phyloP scores from a whole-genome alignment of 2,888 invertebrate genomes.

The Andrena chrysosceles region DNA sequence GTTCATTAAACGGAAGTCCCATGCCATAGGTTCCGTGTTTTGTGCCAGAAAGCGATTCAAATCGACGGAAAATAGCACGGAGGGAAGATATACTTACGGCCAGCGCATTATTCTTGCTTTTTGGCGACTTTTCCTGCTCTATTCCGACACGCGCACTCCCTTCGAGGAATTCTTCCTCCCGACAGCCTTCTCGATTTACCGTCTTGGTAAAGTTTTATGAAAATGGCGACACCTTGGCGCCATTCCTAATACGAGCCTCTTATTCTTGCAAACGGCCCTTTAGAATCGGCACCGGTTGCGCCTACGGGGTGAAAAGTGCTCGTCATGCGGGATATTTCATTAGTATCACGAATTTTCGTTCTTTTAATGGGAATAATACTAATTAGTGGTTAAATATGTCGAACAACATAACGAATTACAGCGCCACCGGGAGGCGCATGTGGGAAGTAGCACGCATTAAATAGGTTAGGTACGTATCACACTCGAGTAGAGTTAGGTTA shows the following conservation, averaged over 20 bases:
- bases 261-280: not conserved
- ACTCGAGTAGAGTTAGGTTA: slow-evolving; percentile 54
- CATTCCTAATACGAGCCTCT: slow-evolving; percentile 67
- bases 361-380: slow-evolving; percentile 33
- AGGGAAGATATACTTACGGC: slow-evolving; percentile 77
- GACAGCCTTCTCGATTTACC: slow-evolving; percentile 78
- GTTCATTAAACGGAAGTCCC: slow-evolving; percentile 84
- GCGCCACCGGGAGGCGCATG: slow-evolving; percentile 60
- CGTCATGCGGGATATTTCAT: slow-evolving; percentile 1
- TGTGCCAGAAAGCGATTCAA: slow-evolving; percentile 70
- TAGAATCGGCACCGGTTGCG: not conserved
- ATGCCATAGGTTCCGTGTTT: slow-evolving; percentile 82
- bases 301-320: not conserved
- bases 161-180: slow-evolving; percentile 70
- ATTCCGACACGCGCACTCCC: slow-evolving; percentile 68
- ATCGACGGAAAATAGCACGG: slow-evolving; percentile 63
- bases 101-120: slow-evolving; percentile 76
- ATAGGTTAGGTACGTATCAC: slow-evolving; percentile 50
- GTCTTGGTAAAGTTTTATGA: slow-evolving; percentile 77
- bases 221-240: slow-evolving; percentile 83
- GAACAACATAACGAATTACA: slow-evolving; percentile 40
- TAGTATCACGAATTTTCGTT: slow-evolving; percentile 1
- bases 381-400: slow-evolving; percentile 42
- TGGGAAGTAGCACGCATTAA: slow-evolving; percentile 31
- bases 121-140: slow-evolving; percentile 64